Evolutionary conservation across 2,888 invertebrate genomes (phyloP).

Genomic region (Acrobasis suavella): DNA sequence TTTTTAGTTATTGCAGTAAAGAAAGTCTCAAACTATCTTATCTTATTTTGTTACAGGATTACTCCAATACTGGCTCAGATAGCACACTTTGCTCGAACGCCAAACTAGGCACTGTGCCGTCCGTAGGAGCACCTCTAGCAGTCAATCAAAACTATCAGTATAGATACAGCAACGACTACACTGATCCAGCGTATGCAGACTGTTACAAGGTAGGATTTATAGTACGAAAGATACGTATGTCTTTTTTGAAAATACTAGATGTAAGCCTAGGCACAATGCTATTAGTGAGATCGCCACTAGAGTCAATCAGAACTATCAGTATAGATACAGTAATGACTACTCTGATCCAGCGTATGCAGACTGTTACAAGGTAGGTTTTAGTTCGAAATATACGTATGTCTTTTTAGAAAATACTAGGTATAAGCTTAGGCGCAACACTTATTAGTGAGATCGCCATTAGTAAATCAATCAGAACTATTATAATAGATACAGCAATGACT

Average conservation of each 20-base stretch:
- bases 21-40: no score
- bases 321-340: conserved; percentile 88
- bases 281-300: no score
- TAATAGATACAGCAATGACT: conserved; percentile 87
- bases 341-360: conserved; percentile 90
- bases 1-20: no score
- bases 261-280: conserved; percentile 79
- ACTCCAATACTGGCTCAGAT: conserved; percentile 84
- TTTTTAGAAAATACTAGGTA: no score
- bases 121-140: conserved; percentile 89
- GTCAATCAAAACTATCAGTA: conserved; percentile 84
- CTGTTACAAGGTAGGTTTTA: conserved; percentile 74
- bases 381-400: no score
- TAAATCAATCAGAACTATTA: conserved; percentile 85
- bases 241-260: no score
- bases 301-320: conserved; percentile 84
- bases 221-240: neutral
- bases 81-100: conserved; percentile 79
- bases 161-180: conserved; percentile 89
- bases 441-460: no score
- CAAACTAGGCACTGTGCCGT: conserved; percentile 84
- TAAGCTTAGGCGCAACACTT: conserved; percentile 80
- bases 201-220: conserved; percentile 77
- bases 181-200: conserved; percentile 90
- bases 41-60: conserved; percentile 63